phyloP scores from a whole-genome alignment of 2,113 vertebrate genomes.

The Microcebus griseorufus region DNA sequence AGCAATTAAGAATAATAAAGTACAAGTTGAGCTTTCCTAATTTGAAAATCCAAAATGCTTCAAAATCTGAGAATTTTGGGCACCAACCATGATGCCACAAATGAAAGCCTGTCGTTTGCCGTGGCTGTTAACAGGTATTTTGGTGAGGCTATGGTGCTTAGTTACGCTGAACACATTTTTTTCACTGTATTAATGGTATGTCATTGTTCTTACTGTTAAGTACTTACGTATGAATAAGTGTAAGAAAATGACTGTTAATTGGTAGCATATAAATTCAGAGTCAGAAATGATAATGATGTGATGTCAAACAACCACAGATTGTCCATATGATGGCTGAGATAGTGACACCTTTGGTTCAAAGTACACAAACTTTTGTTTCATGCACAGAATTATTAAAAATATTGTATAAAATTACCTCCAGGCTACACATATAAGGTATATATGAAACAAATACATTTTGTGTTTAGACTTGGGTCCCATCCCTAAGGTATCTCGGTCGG shows the following conservation, averaged over 20 bases:
- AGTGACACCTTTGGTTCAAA: neutral
- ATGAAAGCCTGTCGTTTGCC: neutral
- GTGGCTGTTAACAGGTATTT: neutral
- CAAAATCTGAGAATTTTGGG: neutral
- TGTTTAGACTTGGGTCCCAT: neutral
- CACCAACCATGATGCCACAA: neutral
- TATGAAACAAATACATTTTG: neutral
- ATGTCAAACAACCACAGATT: neutral
- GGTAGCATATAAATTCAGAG: neutral
- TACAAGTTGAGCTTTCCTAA: neutral
- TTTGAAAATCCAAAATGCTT: neutral
- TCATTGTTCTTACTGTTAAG: neutral
- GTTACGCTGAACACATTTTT: neutral
- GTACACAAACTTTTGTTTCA: neutral
- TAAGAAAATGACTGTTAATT: neutral
- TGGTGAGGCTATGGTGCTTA: neutral
- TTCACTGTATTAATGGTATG: neutral
- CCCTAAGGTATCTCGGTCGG: neutral
- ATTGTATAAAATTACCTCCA: neutral
- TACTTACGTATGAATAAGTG: neutral
- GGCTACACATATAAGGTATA: neutral
- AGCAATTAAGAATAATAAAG: neutral
- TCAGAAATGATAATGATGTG: neutral
- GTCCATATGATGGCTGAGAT: neutral
- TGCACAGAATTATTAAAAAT: neutral